These are phyloP conservation scores for Sebastes diploproa DNA, from an alignment of 2,797 vertebrate species.

Conservation along the genomic window DNA sequence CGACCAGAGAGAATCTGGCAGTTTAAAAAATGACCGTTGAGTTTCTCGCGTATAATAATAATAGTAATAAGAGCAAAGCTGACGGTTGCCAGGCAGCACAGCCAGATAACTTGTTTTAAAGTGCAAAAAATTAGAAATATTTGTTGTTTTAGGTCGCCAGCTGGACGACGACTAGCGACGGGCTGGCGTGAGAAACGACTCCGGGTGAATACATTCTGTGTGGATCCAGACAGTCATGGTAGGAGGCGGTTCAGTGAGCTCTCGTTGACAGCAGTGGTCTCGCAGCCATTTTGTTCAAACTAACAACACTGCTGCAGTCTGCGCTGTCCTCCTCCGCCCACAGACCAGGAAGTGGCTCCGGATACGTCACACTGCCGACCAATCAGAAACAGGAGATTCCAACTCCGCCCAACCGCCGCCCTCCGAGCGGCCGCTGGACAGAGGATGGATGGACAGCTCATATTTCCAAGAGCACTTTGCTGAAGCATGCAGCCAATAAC, in stretches of 20 bases:
- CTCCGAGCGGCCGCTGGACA: conserved; percentile 8
- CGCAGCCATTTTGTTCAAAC: conserved; percentile 88
- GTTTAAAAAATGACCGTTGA: conserved; percentile 57
- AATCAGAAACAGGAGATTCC: conserved; percentile 47
- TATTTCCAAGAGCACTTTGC: conserved; percentile 50
- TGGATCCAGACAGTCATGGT: conserved; percentile 78
- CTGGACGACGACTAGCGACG: conserved; percentile 67
- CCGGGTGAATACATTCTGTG: conserved; percentile 77
- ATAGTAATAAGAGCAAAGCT: conserved; percentile 34
- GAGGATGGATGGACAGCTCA: conserved; percentile 19
- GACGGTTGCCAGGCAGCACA: conserved; percentile 53
- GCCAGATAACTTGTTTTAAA: conserved; percentile 81
- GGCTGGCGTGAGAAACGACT: conserved; percentile 73
- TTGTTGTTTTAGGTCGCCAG: conserved; percentile 73
- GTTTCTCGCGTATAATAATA: conserved; percentile 45
- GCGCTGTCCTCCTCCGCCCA: conserved; percentile 70
- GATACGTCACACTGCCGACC: conserved; percentile 74
- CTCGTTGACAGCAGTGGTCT: conserved; percentile 76
- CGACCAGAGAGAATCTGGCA: conserved; percentile 59
- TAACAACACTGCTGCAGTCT: conserved; percentile 80
- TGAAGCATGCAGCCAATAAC: conserved; percentile 41
- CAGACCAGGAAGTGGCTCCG: conserved; percentile 72
- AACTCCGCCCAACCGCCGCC: conserved; percentile 52
- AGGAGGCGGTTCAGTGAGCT: conserved; percentile 76
- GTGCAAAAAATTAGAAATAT: conserved; percentile 76